Percentiles rank a stretch among this genome's conserved stretches.
Evolutionary conservation across 2,113 vertebrate species (phyloP).

Genomic region (Sisor rabdophorus): DNA sequence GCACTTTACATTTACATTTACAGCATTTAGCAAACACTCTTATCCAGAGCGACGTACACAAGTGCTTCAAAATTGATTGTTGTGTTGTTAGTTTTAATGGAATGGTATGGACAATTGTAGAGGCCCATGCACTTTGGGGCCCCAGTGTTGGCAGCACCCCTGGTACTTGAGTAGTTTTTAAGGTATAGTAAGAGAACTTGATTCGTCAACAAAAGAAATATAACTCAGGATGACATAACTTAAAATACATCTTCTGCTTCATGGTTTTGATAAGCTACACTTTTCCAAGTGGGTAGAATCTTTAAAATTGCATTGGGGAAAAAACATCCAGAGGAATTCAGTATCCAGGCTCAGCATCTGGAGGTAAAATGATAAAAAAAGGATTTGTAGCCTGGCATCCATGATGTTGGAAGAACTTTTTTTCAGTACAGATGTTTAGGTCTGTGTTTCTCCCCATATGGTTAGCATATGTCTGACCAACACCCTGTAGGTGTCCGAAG

Average conservation of each 20-base stretch:
- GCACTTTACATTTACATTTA: too few relatives aligned
- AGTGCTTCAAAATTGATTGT: too few relatives aligned
- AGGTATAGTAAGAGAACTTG: background rate
- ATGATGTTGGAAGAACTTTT: constrained; percentile 25
- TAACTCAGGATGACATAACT: background rate
- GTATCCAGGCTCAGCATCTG: constrained; percentile 1
- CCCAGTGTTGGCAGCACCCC: too few relatives aligned
- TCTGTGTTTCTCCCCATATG: constrained; percentile 35
- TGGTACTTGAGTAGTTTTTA: too few relatives aligned
- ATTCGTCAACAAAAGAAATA: background rate
- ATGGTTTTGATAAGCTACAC: background rate
- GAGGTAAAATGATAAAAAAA: constrained; percentile 31
- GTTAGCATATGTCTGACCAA: constrained; percentile 34
- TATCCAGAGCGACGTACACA: too few relatives aligned
- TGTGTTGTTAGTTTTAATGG: too few relatives aligned
- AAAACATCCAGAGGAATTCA: background rate
- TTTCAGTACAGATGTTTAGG: constrained; percentile 23
- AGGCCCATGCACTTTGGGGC: background rate
- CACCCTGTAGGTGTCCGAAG: constrained; percentile 14
- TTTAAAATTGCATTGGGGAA: background rate
- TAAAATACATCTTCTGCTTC: background rate
- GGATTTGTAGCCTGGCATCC: constrained; percentile 22
- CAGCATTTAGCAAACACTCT: too few relatives aligned
- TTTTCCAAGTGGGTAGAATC: background rate
- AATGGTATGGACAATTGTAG: background rate